Base-by-base conservation (phyloP, 2,888 invertebrate genomes). In the Fissipunctia ypsillon region DNA sequence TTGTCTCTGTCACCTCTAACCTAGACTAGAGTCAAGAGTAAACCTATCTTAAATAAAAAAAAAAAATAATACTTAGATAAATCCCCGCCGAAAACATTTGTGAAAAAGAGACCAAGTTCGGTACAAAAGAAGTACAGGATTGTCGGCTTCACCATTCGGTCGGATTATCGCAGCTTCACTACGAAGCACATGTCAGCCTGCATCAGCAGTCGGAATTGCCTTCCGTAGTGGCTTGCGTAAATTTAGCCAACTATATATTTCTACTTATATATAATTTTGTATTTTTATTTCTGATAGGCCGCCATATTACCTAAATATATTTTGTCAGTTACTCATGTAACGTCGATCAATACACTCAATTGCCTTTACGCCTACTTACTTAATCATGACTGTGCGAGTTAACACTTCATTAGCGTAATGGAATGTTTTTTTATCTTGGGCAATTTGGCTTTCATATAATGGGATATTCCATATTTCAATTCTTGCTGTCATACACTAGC, bases 321-420 rank as follows among this genome's bases (percentile, higher is more conserved):
- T 12, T 22, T 52, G 12, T 71, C 19, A 28, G 25, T 35, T 25
- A 16, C 22, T 41, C 31, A 19, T 48, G 31, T 25, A 28, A 45
- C 35, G 14, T 35, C 22, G 38, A 65, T 72, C 63, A 63, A 78
- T 78, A 78, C 35, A 72, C 56, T 52, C 31, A 68, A 78, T 66
- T 66, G 22, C 43, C 64, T 52, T 60, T 54, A 60, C 41, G 12
- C 64, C 54, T 73, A 59, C 68, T 78, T 54, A 79, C 68, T 68
- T 69, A 64, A 73, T 68, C 41, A 73, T 54, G 28, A 28, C 48
- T 12, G 9, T n/a, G n/a, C 16, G 35, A 78, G 72, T 28, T 60
- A 28, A 54, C 48, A 78, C 60, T 41, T 78, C 48, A 78, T 79
- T 68, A 79, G 10, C 4, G n/a, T 78, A 78, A 78, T 78, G 73